Evolutionary conservation across 2,797 vertebrate genomes (phyloP), one percentile per base, ranked within the genome.

Genomic region (Erethizon dorsatum): DNA sequence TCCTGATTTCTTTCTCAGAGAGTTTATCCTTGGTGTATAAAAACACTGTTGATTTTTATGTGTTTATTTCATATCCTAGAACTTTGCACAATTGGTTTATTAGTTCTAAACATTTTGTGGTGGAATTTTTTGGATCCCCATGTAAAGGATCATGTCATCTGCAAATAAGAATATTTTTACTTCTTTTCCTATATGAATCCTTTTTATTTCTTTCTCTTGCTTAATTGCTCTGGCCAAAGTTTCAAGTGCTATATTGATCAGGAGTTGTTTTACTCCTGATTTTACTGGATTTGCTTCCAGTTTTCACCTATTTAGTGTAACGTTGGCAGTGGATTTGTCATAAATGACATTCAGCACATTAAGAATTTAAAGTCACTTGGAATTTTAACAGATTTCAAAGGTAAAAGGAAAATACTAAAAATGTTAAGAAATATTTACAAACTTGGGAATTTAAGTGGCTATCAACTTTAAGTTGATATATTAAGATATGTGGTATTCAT

Each of bases 351-450:
- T 80, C 54, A 80, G 5, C 3, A 61, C 10, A 28, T 67, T 63
- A 57, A 61, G 37, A 59, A 57, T 71, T 28, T 88, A 69, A 69
- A 15, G 45, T 88, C 13, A 77, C 15, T 91, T 80, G 57, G 3
- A 80, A 33, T 92, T 89, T 80, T 77, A 50, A 33, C 56, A 45
- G 5, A 57, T 52, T 90, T 91, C 47, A 84, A 85, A 63, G 37
- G 63, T 77, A 94, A 92, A 91, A 83, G 9, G 54, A 15, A 86
- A 93, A 83, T 87, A 28, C 52, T 94, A 65, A 95, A 88, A 83
- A 83, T 83, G 0, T 33, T 94, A 41, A 83, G 31, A 24, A 54
- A 8, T 71, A 65, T 84, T 89, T 83, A 28, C 6, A 83, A 37
- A 94, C 47, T 61, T 75, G 31, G 4, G 11, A 31, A 93, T 26